phyloP scores from a whole-genome alignment of 2,797 vertebrate genomes.

The Dendrocincla tyrannina region DNA sequence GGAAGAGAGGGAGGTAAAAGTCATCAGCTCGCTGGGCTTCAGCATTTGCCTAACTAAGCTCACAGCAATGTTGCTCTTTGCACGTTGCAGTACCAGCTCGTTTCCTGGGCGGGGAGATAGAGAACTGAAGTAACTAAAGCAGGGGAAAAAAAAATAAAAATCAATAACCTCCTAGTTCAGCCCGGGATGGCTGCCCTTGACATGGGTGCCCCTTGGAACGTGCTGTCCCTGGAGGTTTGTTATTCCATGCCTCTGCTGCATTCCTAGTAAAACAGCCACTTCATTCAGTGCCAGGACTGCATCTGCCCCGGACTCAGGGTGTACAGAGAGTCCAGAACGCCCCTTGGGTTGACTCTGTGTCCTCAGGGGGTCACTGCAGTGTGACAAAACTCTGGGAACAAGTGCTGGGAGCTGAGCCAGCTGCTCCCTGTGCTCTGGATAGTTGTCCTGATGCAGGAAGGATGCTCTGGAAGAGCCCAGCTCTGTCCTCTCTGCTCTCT shows the following conservation, averaged over 20 bases:
- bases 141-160: fast-evolving
- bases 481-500: neutral
- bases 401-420: neutral
- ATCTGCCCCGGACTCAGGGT: neutral
- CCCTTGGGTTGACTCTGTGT: neutral
- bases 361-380: neutral
- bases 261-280: neutral
- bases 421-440: neutral
- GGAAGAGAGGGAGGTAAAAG: neutral
- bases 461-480: neutral
- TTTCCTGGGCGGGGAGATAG: conserved; percentile 43
- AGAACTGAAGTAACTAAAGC: neutral
- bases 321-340: neutral
- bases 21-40: neutral
- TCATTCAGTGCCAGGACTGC: neutral
- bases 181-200: neutral
- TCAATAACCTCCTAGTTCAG: neutral
- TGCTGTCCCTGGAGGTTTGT: neutral
- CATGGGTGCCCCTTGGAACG: neutral
- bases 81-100: neutral
- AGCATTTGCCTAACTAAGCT: neutral
- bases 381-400: neutral
- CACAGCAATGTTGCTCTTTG: fast-evolving
- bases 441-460: neutral
- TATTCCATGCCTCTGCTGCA: neutral